Base-by-base conservation (phyloP, 2,888 invertebrate genomes). In the Nephrotoma flavescens region DNA sequence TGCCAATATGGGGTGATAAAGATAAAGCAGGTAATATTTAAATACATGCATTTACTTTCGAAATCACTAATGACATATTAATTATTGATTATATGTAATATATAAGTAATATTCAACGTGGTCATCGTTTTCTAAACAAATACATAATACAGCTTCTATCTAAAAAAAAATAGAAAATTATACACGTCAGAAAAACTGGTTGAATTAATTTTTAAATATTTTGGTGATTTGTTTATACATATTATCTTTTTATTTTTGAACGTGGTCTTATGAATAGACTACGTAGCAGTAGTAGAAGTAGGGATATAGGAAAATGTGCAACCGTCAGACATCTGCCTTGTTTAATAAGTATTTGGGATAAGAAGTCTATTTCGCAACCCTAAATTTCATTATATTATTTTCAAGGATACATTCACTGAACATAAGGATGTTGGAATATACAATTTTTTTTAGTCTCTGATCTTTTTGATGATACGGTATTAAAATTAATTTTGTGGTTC, bases 1-100 rank as follows among this genome's bases (percentile, higher is more conserved):
- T 91, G 71, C 89, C 90, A 45, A 87, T 88, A 71, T 91, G 91
- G 91, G 90, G 90, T 15, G 52, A 57, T 42, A 57, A 44, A 44
- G 52, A 57, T 86, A 57, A 41, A 84, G 89, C 90, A 90, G 91
- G 90, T 90, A 90, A 85, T 11, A 42, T 41, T 84, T 45, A n/a
- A 85, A 83, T 15, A n/a, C 83, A 83, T 83, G 83, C 12, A 42
- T 85, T 85, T 85, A 42, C 19, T 41, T 45, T 85, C 42, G 44
- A 6, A 6, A 9, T 42, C 42, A 84, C 42, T 42, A n/a, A n/a
- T 42, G 15, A 84, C 42, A 42, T 3, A 84, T 84, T 84, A 5
- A 7, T 42, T 2, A 42, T 5, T 84, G 41, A 41, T 83, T 83
- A n/a, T 47, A 47, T n/a, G 1, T 47, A 12, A 47, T 47, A 12